Base-by-base conservation (phyloP, 2,888 invertebrate species). In the Steinernema carpocapsae region DNA sequence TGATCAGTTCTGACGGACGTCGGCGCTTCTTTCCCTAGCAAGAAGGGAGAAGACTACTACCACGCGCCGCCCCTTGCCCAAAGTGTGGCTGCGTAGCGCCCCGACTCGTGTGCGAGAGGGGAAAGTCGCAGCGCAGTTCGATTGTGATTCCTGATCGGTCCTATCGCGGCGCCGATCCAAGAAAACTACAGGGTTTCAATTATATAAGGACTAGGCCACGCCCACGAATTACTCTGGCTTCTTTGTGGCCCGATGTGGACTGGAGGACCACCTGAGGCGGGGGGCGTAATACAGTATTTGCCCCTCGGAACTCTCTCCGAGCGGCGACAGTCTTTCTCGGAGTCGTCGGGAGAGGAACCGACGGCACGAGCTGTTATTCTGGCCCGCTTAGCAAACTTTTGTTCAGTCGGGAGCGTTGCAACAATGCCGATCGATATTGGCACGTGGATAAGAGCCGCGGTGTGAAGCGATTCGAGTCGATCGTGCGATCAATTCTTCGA, bases 171-270 rank as follows among this genome's bases (percentile, higher is more conserved):
- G 32, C 32, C 17, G 64, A 64, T 64, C 64, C 64, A 64, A 26
- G 64, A 17, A 56, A 32, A n/a, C 64, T 26, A 29, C 24, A 14
- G 29, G 64, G 64, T 32, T 64, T 64, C 32, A 32, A 32, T 19
- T 64, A 32, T 64, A 64, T 64, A 64, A 32, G 64, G 64, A 64
- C 64, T 26, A 32, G 64, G 64, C 64, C 64, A 29, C 64, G 64
- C 64, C 64, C 64, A 64, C 32, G 12, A 29, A 64, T 64, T 32
- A 64, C 64, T 64, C 32, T 26, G 64, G 4, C 64, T n/a, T 12
- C 26, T 1, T 22, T 22, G 12, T 52, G 22, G 37, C 37, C 37
- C 37, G 4, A 37, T 37, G 37, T 37, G 3, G 37, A 37, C 37
- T 10, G 37, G 37, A 37, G 37, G 37, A 37, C 37, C 37, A 37